Base-by-base conservation (phyloP, 2,113 vertebrate species). In the Paracanthobrama guichenoti region DNA sequence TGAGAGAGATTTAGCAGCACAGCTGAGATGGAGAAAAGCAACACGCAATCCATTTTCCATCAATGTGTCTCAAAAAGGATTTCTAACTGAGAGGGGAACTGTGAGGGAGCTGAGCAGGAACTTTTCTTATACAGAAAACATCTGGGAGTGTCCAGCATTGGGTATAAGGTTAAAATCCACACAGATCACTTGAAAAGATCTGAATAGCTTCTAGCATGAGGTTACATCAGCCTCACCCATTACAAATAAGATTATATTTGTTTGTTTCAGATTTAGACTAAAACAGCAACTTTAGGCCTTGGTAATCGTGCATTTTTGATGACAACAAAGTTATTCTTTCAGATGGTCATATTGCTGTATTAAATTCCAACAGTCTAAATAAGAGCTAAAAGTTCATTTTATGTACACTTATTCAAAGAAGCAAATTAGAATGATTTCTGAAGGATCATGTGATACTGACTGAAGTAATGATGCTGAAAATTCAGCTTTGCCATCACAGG, bases 1-100 rank as follows among this genome's bases (percentile, higher is more conserved):
- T 26, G 73, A 28, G 85, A 67, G 24, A 22, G 48, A 44, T 59
- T 81, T 2, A 85, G n/a, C 71, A 90, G 31, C 42, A 85, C 3
- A 13, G 35, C 35, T 10, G 82, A 35, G 22, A 85, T 60, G 16
- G 44, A 79, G 14, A 79, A 72, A 48, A 82, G 31, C n/a, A 84
- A 79, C 35, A 24, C 35, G 44, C 53, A 50, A 0, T 46, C 57
- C 86, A 87, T 85, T 57, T 77, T 83, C 53, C 14, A 46, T 8
- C n/a, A 3, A 24, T 64, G 53, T 35, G 53, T 62, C 24, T 39
- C 7, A 55, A 28, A 69, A 76, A 39, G 7, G 4, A 55, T 26
- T 13, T 24, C 10, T 59, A 39, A 5, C 50, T 76, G 71, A 74
- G 28, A 55, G 53, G 18, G 18, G 18, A 20, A 82, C 39, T 20